phyloP scores from a whole-genome alignment of 2,888 invertebrate genomes.

The Acheta domesticus region DNA sequence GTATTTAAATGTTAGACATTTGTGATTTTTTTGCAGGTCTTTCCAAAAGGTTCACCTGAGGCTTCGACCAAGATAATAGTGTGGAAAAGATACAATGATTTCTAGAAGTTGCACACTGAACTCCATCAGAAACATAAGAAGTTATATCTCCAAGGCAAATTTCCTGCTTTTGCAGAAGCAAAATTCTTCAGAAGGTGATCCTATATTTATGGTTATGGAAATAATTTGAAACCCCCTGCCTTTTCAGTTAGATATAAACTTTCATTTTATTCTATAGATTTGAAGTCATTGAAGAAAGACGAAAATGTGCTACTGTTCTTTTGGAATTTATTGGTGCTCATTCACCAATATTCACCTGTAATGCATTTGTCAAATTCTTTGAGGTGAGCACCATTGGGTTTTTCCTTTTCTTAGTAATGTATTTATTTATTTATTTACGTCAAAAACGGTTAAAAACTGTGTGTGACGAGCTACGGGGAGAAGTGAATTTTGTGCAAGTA shows the following conservation, averaged over 20 bases:
- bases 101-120: constrained; percentile 74
- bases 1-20: no score
- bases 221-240: neutral
- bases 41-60: constrained; percentile 73
- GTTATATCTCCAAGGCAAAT: constrained; percentile 65
- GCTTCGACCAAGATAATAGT: constrained; percentile 75
- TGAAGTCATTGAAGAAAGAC: constrained; percentile 77
- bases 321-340: constrained; percentile 76
- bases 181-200: constrained; percentile 68
- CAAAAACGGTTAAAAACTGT: no score
- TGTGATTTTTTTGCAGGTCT: constrained; percentile 60
- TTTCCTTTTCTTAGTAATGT: no score
- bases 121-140: constrained; percentile 65
- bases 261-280: constrained; percentile 57
- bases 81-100: constrained; percentile 88
- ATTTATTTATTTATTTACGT: no score
- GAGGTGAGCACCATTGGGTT: constrained; percentile 50
- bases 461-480: no score
- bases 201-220: neutral
- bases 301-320: constrained; percentile 66
- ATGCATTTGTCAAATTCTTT: constrained; percentile 78
- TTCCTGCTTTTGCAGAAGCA: constrained; percentile 69
- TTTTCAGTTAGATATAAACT: neutral
- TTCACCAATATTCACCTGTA: constrained; percentile 72
- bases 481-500: no score